These are phyloP conservation scores for Ypsolopha scabrella DNA, from an alignment of 2,888 invertebrate species.

Conservation along the genomic window DNA sequence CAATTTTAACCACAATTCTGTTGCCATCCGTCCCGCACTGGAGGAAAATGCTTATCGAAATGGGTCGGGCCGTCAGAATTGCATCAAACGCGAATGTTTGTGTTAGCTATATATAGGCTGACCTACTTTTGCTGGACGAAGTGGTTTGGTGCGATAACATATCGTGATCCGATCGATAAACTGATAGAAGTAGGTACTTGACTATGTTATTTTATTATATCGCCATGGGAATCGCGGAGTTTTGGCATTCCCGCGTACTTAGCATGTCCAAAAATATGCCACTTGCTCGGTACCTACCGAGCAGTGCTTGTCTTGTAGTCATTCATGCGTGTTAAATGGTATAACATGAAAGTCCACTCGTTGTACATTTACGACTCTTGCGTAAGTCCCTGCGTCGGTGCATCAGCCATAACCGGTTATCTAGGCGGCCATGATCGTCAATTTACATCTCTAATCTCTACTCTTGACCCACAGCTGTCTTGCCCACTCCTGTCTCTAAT, in stretches of 20 bases:
- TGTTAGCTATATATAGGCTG: constrained; percentile 25
- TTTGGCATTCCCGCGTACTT: too few relatives aligned
- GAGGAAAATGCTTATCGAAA: too few relatives aligned
- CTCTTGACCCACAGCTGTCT: constrained; percentile 60
- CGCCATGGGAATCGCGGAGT: not conserved
- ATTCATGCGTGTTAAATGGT: not conserved
- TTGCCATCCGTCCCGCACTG: too few relatives aligned
- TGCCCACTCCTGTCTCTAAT: not conserved
- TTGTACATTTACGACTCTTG: not conserved
- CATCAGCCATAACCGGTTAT: constrained; percentile 52
- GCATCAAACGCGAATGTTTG: too few relatives aligned
- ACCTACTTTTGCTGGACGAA: constrained; percentile 36
- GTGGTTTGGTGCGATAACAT: constrained; percentile 41
- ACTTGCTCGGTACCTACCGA: not conserved
- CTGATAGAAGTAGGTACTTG: too few relatives aligned
- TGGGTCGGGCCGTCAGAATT: too few relatives aligned
- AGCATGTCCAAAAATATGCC: too few relatives aligned
- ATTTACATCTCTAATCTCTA: constrained; percentile 30
- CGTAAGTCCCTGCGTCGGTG: constrained; percentile 20
- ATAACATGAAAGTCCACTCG: not conserved
- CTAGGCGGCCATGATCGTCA: constrained; percentile 20
- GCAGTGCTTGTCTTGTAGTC: not conserved
- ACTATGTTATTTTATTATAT: constrained; percentile 13
- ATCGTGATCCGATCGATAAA: constrained; percentile 53
- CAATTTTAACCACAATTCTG: too few relatives aligned